Base-by-base conservation (phyloP, 1,140 invertebrate species). In the Belonocnema kinseyi region DNA sequence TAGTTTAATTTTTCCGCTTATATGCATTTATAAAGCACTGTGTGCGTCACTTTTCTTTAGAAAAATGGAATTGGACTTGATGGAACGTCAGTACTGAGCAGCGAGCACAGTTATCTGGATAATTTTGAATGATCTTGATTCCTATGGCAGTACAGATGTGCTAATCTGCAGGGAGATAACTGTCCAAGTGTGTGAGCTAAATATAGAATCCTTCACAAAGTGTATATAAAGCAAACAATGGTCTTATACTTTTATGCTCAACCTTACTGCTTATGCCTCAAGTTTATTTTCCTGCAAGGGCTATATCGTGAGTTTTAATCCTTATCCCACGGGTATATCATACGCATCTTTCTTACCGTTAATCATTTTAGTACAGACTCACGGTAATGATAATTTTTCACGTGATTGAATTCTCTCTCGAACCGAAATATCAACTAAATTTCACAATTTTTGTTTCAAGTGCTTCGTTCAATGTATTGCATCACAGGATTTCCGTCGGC, bases 291-390 rank as follows among this genome's bases (percentile, higher is more conserved):
- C 58, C 58, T 66, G 58, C 26, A 66, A 61, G 13, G 74, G 54
- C 74, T 85, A 85, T 85, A 85, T 85, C 82, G 82, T 82, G 75
- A 78, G 80, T 85, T 81, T 21, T 84, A 81, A 85, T 85, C 85
- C 80, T 78, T 26, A 26, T 75, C 85, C 82, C 77, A 72, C 77
- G 74, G 71, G 78, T 83, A 81, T 85, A 74, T 80, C 73, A 52
- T 77, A 70, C 58, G 52, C 73, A 53, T 66, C 54, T 73, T 73
- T 75, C 54, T 75, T 75, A 77, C 12, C 13, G 10, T 52, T 72
- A 1, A 16, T 17, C 21, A 73, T 13, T 56, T 72, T 66, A 40
- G 40, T 16, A 3, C 14, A 6, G 21, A 21, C 16, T 66, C 12
- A 8, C 12, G 21, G 13, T 40, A 26, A 40, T 66, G 26, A 66